Evolutionary conservation across 2,113 vertebrate genomes (phyloP).

Genomic region (Macrotus californicus): DNA sequence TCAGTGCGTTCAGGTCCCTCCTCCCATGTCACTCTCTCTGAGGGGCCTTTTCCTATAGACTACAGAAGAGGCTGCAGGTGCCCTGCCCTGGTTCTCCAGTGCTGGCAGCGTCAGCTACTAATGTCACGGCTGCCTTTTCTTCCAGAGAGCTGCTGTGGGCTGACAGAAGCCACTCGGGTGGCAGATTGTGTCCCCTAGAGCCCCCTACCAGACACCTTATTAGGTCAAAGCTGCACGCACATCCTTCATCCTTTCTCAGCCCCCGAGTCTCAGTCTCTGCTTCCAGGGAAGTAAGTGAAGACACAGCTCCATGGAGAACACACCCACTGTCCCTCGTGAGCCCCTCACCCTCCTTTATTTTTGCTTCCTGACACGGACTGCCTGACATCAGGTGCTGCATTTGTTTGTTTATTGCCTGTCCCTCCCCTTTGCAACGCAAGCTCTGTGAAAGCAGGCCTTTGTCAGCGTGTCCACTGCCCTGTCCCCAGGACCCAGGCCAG

Average conservation of each 20-base stretch:
- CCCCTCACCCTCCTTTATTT: neutral
- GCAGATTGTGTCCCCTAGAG: neutral
- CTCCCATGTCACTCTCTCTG: neutral
- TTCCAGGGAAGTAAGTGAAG: neutral
- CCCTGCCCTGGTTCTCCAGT: neutral
- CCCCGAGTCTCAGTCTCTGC: neutral
- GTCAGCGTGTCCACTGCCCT: neutral
- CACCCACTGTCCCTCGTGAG: neutral
- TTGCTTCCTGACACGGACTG: too few relatives aligned
- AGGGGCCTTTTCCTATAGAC: neutral
- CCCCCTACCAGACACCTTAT: accelerated
- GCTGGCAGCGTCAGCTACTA: neutral
- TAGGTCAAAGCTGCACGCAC: neutral
- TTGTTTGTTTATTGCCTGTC: neutral
- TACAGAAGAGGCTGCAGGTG: neutral
- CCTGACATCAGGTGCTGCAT: accelerated
- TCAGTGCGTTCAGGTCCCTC: neutral
- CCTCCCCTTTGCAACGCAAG: neutral
- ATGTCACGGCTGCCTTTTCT: neutral
- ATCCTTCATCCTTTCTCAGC: neutral
- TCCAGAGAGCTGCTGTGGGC: neutral
- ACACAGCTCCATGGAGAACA: neutral
- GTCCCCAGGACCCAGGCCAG: neutral
- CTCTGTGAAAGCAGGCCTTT: accelerated
- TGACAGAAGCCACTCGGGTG: neutral